Evolutionary conservation across 2,113 vertebrate species (phyloP).

Genomic region (Sorex fumeus): DNA sequence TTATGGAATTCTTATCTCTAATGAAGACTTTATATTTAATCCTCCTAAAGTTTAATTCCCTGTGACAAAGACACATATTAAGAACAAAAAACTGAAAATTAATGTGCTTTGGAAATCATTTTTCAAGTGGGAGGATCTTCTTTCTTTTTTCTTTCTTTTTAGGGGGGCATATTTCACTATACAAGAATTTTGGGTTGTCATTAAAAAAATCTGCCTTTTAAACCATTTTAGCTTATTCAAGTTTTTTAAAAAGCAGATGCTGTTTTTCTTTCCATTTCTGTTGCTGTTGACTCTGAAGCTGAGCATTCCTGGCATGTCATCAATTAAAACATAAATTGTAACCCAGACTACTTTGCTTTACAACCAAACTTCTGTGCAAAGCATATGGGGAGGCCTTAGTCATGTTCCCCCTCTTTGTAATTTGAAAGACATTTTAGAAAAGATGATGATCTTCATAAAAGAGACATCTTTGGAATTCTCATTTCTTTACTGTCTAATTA

Average conservation of each 20-base stretch:
- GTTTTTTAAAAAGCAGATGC: slow-evolving; percentile 72
- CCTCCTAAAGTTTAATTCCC: slow-evolving; percentile 56
- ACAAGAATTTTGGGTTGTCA: not conserved
- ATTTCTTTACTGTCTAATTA: not conserved
- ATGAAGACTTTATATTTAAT: slow-evolving; percentile 59
- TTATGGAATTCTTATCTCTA: slow-evolving; percentile 23
- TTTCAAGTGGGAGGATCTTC: slow-evolving; percentile 49
- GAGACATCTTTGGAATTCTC: not conserved
- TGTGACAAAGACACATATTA: slow-evolving; percentile 52
- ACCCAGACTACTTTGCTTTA: slow-evolving; percentile 73
- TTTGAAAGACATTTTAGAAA: slow-evolving; percentile 42
- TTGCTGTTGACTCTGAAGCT: slow-evolving; percentile 63
- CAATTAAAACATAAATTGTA: slow-evolving; percentile 76
- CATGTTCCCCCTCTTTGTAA: slow-evolving; percentile 35
- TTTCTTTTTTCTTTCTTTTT: not conserved
- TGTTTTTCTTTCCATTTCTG: slow-evolving; percentile 75
- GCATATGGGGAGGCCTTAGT: slow-evolving; percentile 53
- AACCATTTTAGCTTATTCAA: slow-evolving; percentile 76
- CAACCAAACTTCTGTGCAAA: slow-evolving; percentile 62
- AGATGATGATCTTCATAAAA: slow-evolving; percentile 5
- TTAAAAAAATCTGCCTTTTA: slow-evolving; percentile 63
- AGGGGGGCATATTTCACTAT: slow-evolving; percentile 52
- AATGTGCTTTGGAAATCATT: slow-evolving; percentile 53
- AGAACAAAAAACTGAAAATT: slow-evolving; percentile 40
- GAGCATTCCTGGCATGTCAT: slow-evolving; percentile 71